Evolutionary conservation across 2,797 vertebrate species (phyloP).

Genomic region (Heliangelus exortis): DNA sequence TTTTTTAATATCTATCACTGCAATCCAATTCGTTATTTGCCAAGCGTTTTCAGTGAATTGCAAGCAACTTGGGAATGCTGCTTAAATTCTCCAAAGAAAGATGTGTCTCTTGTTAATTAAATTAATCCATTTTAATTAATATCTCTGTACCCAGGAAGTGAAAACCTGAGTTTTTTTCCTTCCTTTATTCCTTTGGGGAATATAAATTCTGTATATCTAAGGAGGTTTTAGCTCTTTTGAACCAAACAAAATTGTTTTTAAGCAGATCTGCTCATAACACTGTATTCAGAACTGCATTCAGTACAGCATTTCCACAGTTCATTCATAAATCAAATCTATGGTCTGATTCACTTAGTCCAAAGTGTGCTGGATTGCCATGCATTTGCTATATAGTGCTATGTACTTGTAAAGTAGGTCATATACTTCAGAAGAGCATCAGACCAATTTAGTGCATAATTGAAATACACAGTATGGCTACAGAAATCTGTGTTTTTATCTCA

Average conservation of each 20-base stretch:
- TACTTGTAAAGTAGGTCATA: background rate
- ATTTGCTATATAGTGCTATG: background rate
- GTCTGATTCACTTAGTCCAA: background rate
- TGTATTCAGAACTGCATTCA: background rate
- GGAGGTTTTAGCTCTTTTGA: background rate
- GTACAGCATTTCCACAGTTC: background rate
- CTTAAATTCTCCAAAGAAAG: background rate
- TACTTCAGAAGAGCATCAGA: background rate
- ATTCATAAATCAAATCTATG: background rate
- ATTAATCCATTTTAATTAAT: conserved; percentile 41
- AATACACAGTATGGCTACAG: background rate
- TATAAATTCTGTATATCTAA: background rate
- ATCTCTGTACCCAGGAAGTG: background rate
- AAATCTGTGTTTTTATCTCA: background rate
- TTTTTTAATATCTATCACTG: conserved; percentile 17
- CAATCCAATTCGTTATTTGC: conserved; percentile 15
- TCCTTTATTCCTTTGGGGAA: background rate
- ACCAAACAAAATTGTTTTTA: background rate
- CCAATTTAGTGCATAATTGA: background rate
- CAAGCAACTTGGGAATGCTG: background rate
- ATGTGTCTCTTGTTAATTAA: background rate
- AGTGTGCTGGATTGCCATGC: background rate
- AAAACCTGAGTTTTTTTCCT: background rate
- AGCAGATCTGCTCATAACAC: background rate
- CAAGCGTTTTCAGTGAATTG: background rate